Conservation (phyloP, 2,797 vertebrate genomes). For the Sciurus carolinensis region DNA sequence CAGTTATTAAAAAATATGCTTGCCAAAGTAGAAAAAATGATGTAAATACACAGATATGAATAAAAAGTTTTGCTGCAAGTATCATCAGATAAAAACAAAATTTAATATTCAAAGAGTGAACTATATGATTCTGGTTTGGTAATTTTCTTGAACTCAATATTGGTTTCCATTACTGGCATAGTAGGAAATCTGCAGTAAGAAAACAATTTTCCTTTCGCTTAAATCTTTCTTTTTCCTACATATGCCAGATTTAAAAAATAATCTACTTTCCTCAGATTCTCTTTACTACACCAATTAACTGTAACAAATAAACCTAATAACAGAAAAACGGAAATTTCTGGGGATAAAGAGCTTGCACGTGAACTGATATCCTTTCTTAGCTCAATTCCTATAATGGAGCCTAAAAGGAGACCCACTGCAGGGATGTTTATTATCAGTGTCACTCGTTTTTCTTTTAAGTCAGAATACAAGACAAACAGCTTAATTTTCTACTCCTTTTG, state of each 20-base stretch:
- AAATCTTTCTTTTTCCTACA: conserved; percentile 41
- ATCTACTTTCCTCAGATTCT: conserved; percentile 30
- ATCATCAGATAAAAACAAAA: conserved; percentile 53
- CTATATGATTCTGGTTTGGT: conserved; percentile 55
- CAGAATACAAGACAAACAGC: neutral
- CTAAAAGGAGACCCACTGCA: conserved; percentile 12
- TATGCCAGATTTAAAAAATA: conserved; percentile 18
- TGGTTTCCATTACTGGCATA: conserved; percentile 28
- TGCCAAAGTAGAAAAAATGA: conserved; percentile 2
- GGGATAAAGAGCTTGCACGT: neutral
- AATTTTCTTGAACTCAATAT: conserved; percentile 51
- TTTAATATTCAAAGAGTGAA: conserved; percentile 57
- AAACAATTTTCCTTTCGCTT: conserved; percentile 28
- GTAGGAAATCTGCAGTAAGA: neutral
- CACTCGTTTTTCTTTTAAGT: neutral
- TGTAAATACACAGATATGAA: neutral
- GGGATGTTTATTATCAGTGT: neutral
- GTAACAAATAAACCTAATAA: neutral
- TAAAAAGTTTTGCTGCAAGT: conserved; percentile 12
- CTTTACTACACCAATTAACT: conserved; percentile 4
- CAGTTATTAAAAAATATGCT: conserved; percentile 14
- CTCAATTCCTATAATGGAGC: conserved; percentile 1
- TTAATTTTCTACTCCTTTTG: neutral
- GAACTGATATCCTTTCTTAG: neutral
- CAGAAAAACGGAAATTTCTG: conserved; percentile 46